A percentile compares a stretch with the other conserved stretches of the same genome.
Evolutionary conservation across 2,797 vertebrate genomes (phyloP).

Genomic region (Catharus ustulatus): DNA sequence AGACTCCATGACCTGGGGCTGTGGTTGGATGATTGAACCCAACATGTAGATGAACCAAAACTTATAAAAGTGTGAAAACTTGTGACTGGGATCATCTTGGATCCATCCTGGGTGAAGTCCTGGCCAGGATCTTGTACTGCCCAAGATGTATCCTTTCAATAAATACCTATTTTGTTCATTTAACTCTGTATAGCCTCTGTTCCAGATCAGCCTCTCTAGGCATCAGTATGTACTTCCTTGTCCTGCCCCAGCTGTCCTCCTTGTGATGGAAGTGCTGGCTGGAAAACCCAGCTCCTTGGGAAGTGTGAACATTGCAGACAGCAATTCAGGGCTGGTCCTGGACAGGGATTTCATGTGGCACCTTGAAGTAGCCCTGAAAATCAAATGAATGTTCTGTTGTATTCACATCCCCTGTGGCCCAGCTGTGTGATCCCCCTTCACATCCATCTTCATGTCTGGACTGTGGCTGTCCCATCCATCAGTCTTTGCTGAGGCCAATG

Average conservation of each 20-base stretch:
- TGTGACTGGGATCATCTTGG: no score
- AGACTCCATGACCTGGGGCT: no score
- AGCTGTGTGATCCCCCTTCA: background rate
- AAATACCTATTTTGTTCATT: no score
- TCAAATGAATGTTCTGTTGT: background rate
- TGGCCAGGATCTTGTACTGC: no score
- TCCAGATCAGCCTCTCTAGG: no score
- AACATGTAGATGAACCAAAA: no score
- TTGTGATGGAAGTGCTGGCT: background rate
- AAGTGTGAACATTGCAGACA: background rate
- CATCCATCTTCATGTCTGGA: background rate
- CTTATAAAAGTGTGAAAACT: no score
- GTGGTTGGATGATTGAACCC: no score
- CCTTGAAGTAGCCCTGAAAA: fast-evolving
- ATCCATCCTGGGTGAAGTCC: no score
- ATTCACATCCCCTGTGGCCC: fast-evolving
- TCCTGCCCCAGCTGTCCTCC: background rate
- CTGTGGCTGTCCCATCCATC: background rate
- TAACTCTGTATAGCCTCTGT: no score
- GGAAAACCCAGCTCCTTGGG: background rate
- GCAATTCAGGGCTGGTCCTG: background rate
- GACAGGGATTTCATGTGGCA: background rate
- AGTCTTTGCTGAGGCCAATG: background rate
- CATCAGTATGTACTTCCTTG: background rate
- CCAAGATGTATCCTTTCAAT: no score